Evolutionary conservation across 92 coral and sea anemone genomes (phyloP).

Genomic region (Metridium senile): DNA sequence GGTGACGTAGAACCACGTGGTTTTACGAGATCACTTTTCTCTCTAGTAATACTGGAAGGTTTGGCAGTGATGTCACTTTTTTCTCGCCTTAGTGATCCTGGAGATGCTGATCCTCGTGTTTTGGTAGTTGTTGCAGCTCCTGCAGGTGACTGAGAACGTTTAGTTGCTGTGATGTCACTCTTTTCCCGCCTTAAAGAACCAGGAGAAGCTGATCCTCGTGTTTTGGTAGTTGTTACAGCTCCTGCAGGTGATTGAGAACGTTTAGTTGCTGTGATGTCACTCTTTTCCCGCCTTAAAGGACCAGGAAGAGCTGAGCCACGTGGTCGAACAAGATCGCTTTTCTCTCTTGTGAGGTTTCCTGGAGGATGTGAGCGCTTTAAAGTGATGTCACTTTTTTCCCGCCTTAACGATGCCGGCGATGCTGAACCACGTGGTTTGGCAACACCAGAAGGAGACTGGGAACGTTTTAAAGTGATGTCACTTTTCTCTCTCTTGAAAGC

Average conservation of each 20-base stretch:
- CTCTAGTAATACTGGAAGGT: slow-evolving; percentile 29
- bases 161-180: neutral
- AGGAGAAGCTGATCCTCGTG: neutral
- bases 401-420: slow-evolving; percentile 34
- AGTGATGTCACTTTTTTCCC: slow-evolving; percentile 41
- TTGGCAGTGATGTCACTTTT: neutral
- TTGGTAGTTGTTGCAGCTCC: neutral
- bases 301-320: slow-evolving; percentile 59
- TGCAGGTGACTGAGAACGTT: neutral
- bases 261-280: slow-evolving; percentile 38
- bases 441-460: slow-evolving; percentile 28
- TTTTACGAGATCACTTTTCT: slow-evolving; percentile 44
- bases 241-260: slow-evolving; percentile 30
- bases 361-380: slow-evolving; percentile 56
- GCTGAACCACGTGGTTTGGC: slow-evolving; percentile 38
- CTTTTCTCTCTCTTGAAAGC: slow-evolving; percentile 22
- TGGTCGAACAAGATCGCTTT: slow-evolving; percentile 38
- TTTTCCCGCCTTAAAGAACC: neutral
- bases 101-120: neutral
- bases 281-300: slow-evolving; percentile 61
- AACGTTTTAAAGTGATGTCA: slow-evolving; percentile 24
- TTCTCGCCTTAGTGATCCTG: neutral
- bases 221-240: neutral
- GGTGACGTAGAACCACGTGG: slow-evolving; percentile 59
- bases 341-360: slow-evolving; percentile 40